Evolutionary conservation across 2,888 invertebrate species (phyloP).

Genomic region (Trichopria drosophilae): DNA sequence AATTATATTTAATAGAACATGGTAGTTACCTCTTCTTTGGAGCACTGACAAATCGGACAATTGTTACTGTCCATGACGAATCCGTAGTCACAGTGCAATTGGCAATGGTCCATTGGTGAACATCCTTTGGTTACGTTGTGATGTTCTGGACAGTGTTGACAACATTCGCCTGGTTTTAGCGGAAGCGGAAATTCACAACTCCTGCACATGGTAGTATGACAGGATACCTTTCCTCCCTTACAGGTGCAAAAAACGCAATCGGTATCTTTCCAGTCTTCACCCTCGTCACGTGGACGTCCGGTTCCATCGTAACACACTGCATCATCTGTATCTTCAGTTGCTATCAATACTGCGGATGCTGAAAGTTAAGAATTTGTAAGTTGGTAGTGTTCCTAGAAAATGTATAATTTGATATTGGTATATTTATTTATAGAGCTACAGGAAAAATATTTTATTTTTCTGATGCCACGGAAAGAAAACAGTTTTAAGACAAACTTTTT

Average conservation of each 20-base stretch:
- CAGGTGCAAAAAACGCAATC: constrained; percentile 50
- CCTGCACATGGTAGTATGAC: constrained; percentile 51
- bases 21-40: constrained; percentile 29
- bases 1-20: neutral
- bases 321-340: constrained; percentile 32
- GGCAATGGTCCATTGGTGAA: constrained; percentile 39
- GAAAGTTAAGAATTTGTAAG: no score
- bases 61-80: constrained; percentile 36
- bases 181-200: constrained; percentile 47
- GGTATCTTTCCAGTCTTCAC: constrained; percentile 41
- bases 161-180: constrained; percentile 47
- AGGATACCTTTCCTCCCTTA: constrained; percentile 40
- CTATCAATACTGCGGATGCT: constrained; percentile 44
- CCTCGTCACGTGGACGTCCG: constrained; percentile 36
- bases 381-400: no score
- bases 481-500: no score
- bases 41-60: constrained; percentile 47
- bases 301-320: constrained; percentile 39
- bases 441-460: no score
- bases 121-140: constrained; percentile 34
- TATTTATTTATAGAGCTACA: no score
- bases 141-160: constrained; percentile 44
- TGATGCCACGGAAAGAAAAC: no score
- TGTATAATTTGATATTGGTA: no score
- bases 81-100: constrained; percentile 43